Evolutionary conservation across 2,888 invertebrate species (phyloP).

Genomic region (Glyphotaelius pellucidus): DNA sequence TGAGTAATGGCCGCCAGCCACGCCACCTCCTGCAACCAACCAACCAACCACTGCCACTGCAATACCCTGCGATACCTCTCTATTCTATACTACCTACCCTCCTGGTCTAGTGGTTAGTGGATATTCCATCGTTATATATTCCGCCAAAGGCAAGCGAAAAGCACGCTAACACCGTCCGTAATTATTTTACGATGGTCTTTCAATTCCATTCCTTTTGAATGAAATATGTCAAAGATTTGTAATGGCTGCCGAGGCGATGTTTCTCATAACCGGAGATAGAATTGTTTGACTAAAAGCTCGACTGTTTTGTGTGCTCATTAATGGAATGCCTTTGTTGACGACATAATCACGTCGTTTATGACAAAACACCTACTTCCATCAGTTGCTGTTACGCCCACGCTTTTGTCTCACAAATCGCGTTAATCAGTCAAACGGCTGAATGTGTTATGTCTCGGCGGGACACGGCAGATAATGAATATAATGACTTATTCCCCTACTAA

Average conservation of each 20-base stretch:
- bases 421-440: neutral
- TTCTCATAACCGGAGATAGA: constrained; percentile 41
- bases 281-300: neutral
- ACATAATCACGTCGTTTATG: constrained; percentile 17
- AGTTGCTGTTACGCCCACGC: neutral
- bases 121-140: neutral
- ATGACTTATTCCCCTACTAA: constrained; percentile 26
- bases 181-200: constrained; percentile 7
- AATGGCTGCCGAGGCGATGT: constrained; percentile 11
- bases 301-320: neutral
- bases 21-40: constrained; percentile 40
- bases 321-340: constrained; percentile 22
- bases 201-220: neutral
- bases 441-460: neutral
- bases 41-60: neutral
- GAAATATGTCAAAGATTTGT: constrained; percentile 39
- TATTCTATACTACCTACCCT: neutral
- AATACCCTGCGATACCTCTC: neutral
- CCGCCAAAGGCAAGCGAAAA: neutral
- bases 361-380: neutral
- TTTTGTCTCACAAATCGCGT: neutral
- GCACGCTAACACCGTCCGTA: constrained; percentile 15
- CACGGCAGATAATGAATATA: neutral
- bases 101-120: neutral
- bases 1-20: constrained; percentile 35